Evolutionary conservation across 2,888 invertebrate genomes (phyloP).

Genomic region (Aleiodes leptofemur): DNA sequence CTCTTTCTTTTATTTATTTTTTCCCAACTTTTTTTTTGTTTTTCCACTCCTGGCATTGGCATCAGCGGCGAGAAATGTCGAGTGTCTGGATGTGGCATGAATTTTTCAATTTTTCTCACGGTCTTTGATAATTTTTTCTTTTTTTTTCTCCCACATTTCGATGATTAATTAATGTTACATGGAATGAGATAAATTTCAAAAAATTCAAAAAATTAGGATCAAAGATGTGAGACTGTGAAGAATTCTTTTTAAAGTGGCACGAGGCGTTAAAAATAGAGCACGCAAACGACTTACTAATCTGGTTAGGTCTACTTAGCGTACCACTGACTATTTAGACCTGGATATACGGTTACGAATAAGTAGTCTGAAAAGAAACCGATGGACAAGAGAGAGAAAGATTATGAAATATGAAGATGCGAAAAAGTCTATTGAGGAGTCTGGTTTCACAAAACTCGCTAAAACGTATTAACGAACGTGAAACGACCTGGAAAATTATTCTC

Average conservation of each 20-base stretch:
- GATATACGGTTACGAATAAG: constrained; percentile 59
- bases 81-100: constrained; percentile 56
- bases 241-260: constrained; percentile 54
- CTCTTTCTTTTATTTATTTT: constrained; percentile 62
- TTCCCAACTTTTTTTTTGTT: constrained; percentile 51
- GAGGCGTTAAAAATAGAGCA: constrained; percentile 74
- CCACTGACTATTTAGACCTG: constrained; percentile 74
- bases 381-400: constrained; percentile 36
- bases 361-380: constrained; percentile 29
- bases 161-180: no score
- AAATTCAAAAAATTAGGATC: constrained; percentile 4
- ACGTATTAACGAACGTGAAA: constrained; percentile 65
- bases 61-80: constrained; percentile 72
- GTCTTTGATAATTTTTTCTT: not conserved
- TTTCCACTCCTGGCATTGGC: constrained; percentile 60
- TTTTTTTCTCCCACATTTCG: no score
- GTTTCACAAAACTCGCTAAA: constrained; percentile 72
- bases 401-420: constrained; percentile 52
- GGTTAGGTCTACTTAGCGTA: constrained; percentile 75
- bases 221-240: not conserved
- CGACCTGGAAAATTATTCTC: constrained; percentile 54
- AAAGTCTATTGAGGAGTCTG: constrained; percentile 46
- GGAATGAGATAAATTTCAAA: not conserved
- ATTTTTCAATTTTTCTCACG: constrained; percentile 25
- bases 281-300: constrained; percentile 75